These are phyloP conservation scores for Mesembrinibis cayennensis DNA, from an alignment of 2,113 vertebrate species.

Conservation along the genomic window DNA sequence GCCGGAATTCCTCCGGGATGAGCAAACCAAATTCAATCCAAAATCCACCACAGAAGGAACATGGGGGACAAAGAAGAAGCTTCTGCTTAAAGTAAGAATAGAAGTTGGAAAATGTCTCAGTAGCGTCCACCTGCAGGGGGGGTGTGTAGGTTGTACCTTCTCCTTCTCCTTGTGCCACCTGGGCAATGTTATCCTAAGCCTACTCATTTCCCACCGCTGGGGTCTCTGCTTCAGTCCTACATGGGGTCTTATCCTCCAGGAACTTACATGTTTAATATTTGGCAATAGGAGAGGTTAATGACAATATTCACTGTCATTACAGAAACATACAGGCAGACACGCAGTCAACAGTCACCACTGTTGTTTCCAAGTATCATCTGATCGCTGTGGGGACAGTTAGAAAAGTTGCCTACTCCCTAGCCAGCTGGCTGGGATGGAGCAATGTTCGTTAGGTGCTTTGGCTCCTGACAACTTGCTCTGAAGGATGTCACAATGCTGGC, in stretches of 20 bases:
- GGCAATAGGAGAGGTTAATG: neutral
- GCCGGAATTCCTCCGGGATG: conserved; percentile 84
- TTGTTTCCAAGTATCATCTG: neutral
- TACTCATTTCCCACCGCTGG: neutral
- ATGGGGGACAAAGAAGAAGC: conserved; percentile 80
- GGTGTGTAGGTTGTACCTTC: neutral
- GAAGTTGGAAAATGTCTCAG: neutral
- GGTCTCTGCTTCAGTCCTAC: neutral
- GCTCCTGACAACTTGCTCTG: neutral
- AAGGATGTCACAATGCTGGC: neutral
- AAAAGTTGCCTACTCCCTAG: neutral
- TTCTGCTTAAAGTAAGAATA: conserved; percentile 85
- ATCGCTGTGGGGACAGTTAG: neutral
- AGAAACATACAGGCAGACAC: neutral
- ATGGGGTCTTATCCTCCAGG: neutral
- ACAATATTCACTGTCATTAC: neutral
- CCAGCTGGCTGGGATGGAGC: neutral
- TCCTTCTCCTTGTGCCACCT: neutral
- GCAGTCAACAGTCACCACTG: neutral
- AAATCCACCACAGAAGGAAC: conserved; percentile 72
- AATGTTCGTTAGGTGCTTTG: neutral
- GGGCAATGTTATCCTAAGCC: neutral
- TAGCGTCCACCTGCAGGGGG: neutral
- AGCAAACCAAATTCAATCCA: conserved; percentile 84
- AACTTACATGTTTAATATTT: neutral